Conservation (phyloP, 1,140 invertebrate species). For the Chrysomallon squamiferum region DNA sequence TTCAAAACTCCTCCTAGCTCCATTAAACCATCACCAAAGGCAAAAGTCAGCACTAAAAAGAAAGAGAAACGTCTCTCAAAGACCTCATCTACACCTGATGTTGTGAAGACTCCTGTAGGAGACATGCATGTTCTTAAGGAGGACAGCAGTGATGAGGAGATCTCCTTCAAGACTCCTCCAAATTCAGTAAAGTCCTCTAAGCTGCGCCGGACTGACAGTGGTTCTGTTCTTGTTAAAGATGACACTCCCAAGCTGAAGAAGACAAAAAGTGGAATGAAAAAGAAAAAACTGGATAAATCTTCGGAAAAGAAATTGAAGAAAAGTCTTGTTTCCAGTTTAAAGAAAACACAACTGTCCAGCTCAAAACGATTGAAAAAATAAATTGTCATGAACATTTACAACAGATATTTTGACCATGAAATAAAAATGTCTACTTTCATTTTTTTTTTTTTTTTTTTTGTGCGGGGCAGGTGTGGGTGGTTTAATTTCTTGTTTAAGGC, state of each 20-base stretch:
- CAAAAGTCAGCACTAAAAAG: too few species aligned
- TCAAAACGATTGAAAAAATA: background rate
- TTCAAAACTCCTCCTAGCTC: slow-evolving; percentile 26
- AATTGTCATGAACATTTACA: too few species aligned
- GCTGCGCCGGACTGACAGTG: background rate
- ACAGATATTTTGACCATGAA: too few species aligned
- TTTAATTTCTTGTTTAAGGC: too few species aligned
- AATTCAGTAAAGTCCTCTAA: slow-evolving; percentile 24
- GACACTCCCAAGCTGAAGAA: background rate
- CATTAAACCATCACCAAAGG: slow-evolving; percentile 15
- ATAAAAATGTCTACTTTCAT: too few species aligned
- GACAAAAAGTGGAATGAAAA: background rate
- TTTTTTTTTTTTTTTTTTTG: too few species aligned
- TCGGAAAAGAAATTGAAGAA: background rate
- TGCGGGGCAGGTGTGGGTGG: too few species aligned
- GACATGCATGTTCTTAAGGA: slow-evolving; percentile 10
- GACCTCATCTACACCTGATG: too few species aligned
- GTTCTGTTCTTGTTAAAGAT: background rate
- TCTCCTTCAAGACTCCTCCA: slow-evolving; percentile 25
- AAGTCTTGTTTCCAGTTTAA: background rate
- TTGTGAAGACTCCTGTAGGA: too few species aligned
- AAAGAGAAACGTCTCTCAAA: too few species aligned
- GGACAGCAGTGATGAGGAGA: slow-evolving; percentile 27
- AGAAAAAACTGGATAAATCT: background rate
- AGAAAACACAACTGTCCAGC: background rate